phyloP scores from a whole-genome alignment of 2,888 invertebrate species.

The Rhagonycha lutea region DNA sequence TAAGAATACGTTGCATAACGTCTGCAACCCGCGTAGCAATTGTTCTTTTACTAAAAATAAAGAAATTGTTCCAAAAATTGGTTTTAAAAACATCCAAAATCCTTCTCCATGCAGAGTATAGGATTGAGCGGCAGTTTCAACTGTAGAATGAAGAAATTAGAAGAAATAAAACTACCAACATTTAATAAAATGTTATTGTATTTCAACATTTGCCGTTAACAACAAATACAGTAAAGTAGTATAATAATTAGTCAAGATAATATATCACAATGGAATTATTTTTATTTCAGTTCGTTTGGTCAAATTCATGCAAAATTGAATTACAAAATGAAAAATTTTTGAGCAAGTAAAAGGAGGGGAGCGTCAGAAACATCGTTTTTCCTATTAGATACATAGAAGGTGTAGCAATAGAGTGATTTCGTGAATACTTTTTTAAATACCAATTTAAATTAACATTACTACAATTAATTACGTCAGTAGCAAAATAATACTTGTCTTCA shows the following conservation, averaged over 20 bases:
- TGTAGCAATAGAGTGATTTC: background rate
- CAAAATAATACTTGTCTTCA: background rate
- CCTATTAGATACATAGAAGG: background rate
- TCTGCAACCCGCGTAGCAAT: too few relatives aligned
- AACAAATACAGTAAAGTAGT: background rate
- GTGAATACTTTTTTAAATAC: background rate
- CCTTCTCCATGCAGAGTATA: too few relatives aligned
- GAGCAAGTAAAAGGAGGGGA: background rate
- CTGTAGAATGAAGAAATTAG: background rate
- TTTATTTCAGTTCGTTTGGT: background rate
- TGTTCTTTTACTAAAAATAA: too few relatives aligned
- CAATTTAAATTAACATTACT: background rate
- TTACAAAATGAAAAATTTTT: background rate
- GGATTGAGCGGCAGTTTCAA: too few relatives aligned
- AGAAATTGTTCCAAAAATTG: too few relatives aligned
- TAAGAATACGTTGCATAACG: too few relatives aligned
- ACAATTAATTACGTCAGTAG: background rate
- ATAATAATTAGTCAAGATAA: background rate
- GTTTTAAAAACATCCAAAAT: too few relatives aligned
- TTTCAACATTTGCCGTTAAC: background rate
- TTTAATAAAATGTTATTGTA: background rate
- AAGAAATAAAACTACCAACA: background rate
- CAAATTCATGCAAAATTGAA: background rate
- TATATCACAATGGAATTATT: background rate
- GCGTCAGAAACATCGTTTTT: background rate